Evolutionary conservation across 2,888 invertebrate genomes (phyloP).

Genomic region (Apamea epomidion): DNA sequence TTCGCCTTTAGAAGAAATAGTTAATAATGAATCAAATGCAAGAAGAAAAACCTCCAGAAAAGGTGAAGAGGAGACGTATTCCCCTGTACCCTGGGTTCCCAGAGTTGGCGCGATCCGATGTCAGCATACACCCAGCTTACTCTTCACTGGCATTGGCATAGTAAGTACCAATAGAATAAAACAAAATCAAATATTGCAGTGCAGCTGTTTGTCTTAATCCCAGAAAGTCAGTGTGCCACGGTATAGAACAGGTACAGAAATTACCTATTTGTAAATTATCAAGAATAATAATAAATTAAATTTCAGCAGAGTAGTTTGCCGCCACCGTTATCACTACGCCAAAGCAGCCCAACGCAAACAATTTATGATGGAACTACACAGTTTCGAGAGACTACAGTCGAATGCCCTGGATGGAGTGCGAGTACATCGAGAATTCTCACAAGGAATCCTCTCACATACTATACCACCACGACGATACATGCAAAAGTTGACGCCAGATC

Average conservation of each 20-base stretch:
- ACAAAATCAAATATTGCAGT: background rate
- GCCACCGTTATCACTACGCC: slow-evolving; percentile 90
- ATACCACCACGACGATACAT: slow-evolving; percentile 86
- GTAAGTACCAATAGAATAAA: slow-evolving; percentile 85
- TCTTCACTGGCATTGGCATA: slow-evolving; percentile 90
- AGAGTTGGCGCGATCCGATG: slow-evolving; percentile 90
- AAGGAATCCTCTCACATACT: slow-evolving; percentile 88
- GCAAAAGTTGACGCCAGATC: slow-evolving; percentile 85
- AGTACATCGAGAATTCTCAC: slow-evolving; percentile 92
- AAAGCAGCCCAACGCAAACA: slow-evolving; percentile 89
- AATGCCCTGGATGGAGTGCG: slow-evolving; percentile 92
- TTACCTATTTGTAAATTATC: background rate
- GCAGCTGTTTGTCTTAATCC: background rate
- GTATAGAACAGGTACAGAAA: background rate
- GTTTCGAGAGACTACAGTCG: slow-evolving; percentile 91
- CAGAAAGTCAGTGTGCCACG: too few relatives aligned
- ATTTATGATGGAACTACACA: slow-evolving; percentile 91
- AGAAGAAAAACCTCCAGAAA: slow-evolving; percentile 45
- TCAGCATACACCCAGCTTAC: slow-evolving; percentile 92
- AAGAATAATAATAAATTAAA: slow-evolving; percentile 9
- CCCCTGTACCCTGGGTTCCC: slow-evolving; percentile 87
- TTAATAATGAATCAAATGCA: slow-evolving; percentile 17
- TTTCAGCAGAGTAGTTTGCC: slow-evolving; percentile 92
- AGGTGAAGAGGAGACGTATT: slow-evolving; percentile 71
- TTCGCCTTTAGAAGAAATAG: slow-evolving; percentile 18